phyloP scores from a whole-genome alignment of 2,797 vertebrate genomes.

The Sebastes hopkinsi region DNA sequence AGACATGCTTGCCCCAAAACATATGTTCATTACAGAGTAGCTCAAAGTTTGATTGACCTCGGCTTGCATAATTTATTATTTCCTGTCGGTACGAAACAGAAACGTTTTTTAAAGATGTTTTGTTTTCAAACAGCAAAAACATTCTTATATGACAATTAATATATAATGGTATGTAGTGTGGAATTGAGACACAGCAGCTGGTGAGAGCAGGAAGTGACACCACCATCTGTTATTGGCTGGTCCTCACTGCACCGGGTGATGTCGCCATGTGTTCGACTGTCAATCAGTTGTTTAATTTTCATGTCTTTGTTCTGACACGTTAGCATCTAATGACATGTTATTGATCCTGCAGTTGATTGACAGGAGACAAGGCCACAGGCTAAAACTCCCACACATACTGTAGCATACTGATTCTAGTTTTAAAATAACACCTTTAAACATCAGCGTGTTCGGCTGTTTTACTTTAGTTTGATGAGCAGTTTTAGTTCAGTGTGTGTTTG shows the following conservation, averaged over 20 bases:
- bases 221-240: neutral
- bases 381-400: neutral
- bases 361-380: neutral
- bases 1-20: neutral
- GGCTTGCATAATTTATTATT: neutral
- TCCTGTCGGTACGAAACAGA: neutral
- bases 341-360: neutral
- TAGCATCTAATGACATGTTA: neutral
- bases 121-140: too few species aligned
- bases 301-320: neutral
- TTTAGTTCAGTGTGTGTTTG: neutral
- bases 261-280: too few species aligned
- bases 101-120: too few species aligned
- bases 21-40: neutral
- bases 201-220: neutral
- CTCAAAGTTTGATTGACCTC: neutral
- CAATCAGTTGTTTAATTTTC: neutral
- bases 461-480: neutral
- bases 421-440: neutral
- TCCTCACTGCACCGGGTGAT: neutral
- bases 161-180: neutral
- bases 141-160: too few species aligned
- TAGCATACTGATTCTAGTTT: neutral
- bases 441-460: neutral
- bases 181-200: neutral